phyloP scores from a whole-genome alignment of 2,113 vertebrate genomes.

The Charina bottae region DNA sequence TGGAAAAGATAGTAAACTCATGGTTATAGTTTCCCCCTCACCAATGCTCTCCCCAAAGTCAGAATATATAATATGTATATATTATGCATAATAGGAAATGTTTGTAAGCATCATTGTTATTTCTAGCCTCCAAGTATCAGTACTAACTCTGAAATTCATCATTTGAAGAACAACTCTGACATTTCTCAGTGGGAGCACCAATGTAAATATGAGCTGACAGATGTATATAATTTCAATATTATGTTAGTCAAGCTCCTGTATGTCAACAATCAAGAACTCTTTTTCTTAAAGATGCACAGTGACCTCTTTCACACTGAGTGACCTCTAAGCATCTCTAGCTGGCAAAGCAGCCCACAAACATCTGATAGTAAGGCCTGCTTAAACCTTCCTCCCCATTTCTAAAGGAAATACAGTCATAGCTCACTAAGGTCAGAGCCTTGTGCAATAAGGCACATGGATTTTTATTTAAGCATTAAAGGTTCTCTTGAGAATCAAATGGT shows the following conservation, averaged over 20 bases:
- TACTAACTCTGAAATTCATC: background rate
- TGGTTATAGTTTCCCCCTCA: background rate
- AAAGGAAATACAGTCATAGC: background rate
- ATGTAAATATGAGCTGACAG: background rate
- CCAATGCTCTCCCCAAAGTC: background rate
- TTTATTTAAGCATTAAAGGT: background rate
- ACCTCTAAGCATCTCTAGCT: background rate
- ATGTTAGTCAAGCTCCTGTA: background rate
- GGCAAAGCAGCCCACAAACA: background rate
- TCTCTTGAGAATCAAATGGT: rapidly evolving
- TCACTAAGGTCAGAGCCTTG: background rate
- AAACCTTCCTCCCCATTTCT: rapidly evolving
- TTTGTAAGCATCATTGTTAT: background rate
- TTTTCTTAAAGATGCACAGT: constrained; percentile 5
- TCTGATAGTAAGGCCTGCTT: background rate
- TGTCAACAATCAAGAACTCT: background rate
- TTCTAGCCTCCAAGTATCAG: constrained; percentile 2
- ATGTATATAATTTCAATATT: background rate
- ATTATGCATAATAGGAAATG: constrained; percentile 29
- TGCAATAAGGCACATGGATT: background rate
- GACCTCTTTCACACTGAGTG: background rate
- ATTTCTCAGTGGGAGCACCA: constrained; percentile 9
- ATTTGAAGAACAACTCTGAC: background rate
- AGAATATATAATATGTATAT: background rate
- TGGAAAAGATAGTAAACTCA: background rate